phyloP scores from a whole-genome alignment of 2,113 vertebrate genomes.

The Elephas maximus region DNA sequence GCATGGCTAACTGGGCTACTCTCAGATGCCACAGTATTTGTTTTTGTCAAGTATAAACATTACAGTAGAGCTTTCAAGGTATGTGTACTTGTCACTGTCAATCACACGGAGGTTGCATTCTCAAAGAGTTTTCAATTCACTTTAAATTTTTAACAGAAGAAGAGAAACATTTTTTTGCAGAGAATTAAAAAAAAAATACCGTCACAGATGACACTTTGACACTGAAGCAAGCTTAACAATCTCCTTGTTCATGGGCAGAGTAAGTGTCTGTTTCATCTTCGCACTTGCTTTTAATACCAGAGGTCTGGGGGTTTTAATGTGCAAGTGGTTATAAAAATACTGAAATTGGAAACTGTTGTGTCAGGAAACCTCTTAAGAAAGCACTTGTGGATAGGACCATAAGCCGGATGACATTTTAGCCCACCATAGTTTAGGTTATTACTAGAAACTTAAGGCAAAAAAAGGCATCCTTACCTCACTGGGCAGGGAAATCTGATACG shows the following conservation, averaged over 20 bases:
- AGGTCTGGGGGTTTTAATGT: background rate
- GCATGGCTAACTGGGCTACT: conserved; percentile 89
- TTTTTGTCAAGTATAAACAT: conserved; percentile 92
- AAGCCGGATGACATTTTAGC: conserved; percentile 75
- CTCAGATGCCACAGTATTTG: conserved; percentile 91
- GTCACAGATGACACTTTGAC: conserved; percentile 73
- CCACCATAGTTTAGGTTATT: conserved; percentile 76
- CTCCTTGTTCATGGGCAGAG: conserved; percentile 56
- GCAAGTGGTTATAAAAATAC: conserved; percentile 72
- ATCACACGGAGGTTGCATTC: conserved; percentile 85
- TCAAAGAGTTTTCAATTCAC: conserved; percentile 82
- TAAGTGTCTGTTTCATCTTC: conserved; percentile 58
- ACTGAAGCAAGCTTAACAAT: conserved; percentile 65
- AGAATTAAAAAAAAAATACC: conserved; percentile 47
- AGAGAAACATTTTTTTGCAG: conserved; percentile 64
- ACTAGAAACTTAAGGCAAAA: conserved; percentile 78
- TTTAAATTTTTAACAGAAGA: conserved; percentile 78
- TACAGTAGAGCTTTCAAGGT: conserved; percentile 89
- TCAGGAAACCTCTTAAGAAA: conserved; percentile 75
- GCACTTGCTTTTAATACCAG: conserved; percentile 67
- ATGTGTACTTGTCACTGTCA: conserved; percentile 89
- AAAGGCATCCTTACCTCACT: conserved; percentile 80
- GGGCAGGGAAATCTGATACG: conserved; percentile 77
- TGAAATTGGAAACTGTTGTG: conserved; percentile 55
- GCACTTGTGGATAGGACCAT: conserved; percentile 67